These are phyloP conservation scores for Hypena proboscidalis DNA, from an alignment of 2,888 invertebrate species.

Conservation along the genomic window DNA sequence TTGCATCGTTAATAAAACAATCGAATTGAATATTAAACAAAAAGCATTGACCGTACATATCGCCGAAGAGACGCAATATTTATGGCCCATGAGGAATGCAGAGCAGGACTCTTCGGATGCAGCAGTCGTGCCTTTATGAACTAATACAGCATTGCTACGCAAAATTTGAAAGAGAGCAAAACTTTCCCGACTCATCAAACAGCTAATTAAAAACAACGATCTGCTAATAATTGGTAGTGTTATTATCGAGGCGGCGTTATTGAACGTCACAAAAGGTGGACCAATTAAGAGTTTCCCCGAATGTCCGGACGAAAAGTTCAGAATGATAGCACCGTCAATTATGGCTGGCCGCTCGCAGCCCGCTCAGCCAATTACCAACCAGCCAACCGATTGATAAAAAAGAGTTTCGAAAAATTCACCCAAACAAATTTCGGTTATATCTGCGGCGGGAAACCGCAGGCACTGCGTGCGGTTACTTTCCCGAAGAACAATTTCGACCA, in stretches of 20 bases:
- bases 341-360: conserved; percentile 68
- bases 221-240: conserved; percentile 78
- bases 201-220: conserved; percentile 77
- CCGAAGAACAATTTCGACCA: conserved; percentile 60
- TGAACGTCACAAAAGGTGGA: conserved; percentile 80
- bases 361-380: conserved; percentile 76
- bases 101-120: conserved; percentile 12
- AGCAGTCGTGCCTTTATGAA: conserved; percentile 24
- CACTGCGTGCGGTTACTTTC: conserved; percentile 57
- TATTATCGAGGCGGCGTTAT: conserved; percentile 81
- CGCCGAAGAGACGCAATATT: conserved; percentile 18
- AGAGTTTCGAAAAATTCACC: conserved; percentile 76
- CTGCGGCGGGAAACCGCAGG: conserved; percentile 61
- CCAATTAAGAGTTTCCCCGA: conserved; percentile 85
- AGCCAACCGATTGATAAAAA: conserved; percentile 78
- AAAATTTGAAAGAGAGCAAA: conserved; percentile 38
- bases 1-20: conserved; percentile 20
- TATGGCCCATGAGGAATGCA: conserved; percentile 23
- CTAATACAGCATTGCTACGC: conserved; percentile 27
- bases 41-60: conserved; percentile 10
- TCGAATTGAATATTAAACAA: conserved; percentile 20
- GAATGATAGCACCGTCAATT: conserved; percentile 83
- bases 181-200: conserved; percentile 52
- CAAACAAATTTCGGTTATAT: conserved; percentile 80
- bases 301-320: conserved; percentile 78